Percentiles rank a stretch among this genome's conserved stretches.
Evolutionary conservation across 2,113 vertebrate species (phyloP).

Genomic region (Anoplopoma fimbria): DNA sequence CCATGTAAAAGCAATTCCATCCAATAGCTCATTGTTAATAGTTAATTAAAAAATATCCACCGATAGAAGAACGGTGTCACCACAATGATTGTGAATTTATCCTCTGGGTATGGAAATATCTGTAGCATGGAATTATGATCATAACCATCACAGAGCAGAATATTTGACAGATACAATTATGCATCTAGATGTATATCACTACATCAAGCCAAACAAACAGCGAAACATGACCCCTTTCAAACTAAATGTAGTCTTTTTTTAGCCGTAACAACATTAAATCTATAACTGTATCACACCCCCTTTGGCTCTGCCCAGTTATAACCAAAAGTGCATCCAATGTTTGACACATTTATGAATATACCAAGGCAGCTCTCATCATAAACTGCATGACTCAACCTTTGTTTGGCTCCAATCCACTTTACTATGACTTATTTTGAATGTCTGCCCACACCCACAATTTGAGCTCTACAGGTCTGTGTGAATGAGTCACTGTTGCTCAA

Average conservation of each 20-base stretch:
- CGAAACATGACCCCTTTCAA: neutral
- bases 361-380: slow-evolving; percentile 29
- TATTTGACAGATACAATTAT: neutral
- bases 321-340: slow-evolving; percentile 21
- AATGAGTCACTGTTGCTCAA: slow-evolving; percentile 53
- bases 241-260: neutral
- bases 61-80: neutral
- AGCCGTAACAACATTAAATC: neutral
- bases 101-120: neutral
- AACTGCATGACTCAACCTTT: slow-evolving; percentile 63
- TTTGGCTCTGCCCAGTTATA: neutral
- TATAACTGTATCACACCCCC: neutral
- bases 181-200: slow-evolving; percentile 5
- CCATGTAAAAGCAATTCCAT: neutral
- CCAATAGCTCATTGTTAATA: neutral
- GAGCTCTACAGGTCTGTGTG: slow-evolving; percentile 35
- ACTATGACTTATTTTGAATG: slow-evolving; percentile 68
- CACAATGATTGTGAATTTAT: neutral
- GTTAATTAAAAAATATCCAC: no score
- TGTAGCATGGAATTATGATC: neutral
- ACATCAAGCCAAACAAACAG: neutral
- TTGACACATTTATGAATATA: slow-evolving; percentile 48
- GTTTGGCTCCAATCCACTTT: slow-evolving; percentile 65
- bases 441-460: slow-evolving; percentile 53
- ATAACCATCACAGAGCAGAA: neutral